phyloP scores from a whole-genome alignment of 2,113 vertebrate genomes.

The Channa argus region DNA sequence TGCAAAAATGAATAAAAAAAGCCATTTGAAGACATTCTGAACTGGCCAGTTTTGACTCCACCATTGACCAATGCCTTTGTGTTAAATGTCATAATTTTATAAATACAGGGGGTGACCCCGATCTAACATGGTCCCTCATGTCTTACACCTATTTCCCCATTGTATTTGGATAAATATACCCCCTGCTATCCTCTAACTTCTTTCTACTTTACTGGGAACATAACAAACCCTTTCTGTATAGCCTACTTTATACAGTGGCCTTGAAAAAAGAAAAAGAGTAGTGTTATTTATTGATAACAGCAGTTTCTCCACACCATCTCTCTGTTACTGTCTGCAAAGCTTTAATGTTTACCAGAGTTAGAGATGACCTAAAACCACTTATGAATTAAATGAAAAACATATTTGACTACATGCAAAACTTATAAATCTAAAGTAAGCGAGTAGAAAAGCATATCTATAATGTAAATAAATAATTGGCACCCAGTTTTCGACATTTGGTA shows the following conservation, averaged over 20 bases:
- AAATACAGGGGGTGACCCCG: conserved; percentile 32
- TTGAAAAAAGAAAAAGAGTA: conserved; percentile 20
- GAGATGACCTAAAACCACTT: conserved; percentile 43
- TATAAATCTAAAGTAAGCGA: neutral
- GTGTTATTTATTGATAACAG: conserved; percentile 66
- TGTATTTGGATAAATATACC: conserved; percentile 47
- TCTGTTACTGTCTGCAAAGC: conserved; percentile 26
- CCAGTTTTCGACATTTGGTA: conserved; percentile 42
- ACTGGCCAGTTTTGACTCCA: conserved; percentile 4
- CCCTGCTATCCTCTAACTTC: conserved; percentile 24
- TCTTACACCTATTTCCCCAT: conserved; percentile 28
- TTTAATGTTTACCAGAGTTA: conserved; percentile 37
- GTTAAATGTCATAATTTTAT: conserved; percentile 19
- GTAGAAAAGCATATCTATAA: conserved; percentile 21
- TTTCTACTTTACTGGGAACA: conserved; percentile 23
- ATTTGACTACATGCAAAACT: conserved; percentile 10
- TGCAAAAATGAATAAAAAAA: neutral
- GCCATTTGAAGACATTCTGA: conserved; percentile 1
- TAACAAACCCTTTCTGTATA: conserved; percentile 62
- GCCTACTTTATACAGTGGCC: conserved; percentile 37
- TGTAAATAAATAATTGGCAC: conserved; percentile 43
- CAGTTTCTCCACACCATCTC: conserved; percentile 34
- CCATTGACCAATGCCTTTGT: conserved; percentile 31
- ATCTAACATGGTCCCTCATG: conserved; percentile 29
- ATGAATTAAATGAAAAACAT: conserved; percentile 7